Evolutionary conservation across 2,113 vertebrate genomes (phyloP).

Genomic region (Odocoileus hemionus): DNA sequence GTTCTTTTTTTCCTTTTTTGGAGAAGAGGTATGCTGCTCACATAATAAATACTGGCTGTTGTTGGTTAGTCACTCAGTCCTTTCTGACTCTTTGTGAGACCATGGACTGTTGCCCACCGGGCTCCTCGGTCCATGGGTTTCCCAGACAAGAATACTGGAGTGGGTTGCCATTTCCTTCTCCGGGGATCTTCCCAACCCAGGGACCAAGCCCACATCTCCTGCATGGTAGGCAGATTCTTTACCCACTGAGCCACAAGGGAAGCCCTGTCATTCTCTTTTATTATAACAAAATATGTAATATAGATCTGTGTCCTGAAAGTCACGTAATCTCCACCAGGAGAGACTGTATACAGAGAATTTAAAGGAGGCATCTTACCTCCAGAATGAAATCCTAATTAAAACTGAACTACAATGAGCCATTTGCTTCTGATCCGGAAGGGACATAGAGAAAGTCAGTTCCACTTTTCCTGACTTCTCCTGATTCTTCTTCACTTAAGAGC

Average conservation of each 20-base stretch:
- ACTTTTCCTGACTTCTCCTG: neutral
- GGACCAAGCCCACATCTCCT: neutral
- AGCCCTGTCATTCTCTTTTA: neutral
- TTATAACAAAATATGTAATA: neutral
- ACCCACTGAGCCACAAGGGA: neutral
- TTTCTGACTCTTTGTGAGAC: neutral
- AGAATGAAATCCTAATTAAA: neutral
- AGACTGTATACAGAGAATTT: neutral
- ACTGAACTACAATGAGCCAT: neutral
- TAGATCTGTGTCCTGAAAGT: neutral
- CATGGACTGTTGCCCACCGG: neutral
- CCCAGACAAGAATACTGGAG: neutral
- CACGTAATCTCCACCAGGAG: neutral
- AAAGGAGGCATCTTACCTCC: neutral
- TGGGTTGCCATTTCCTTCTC: neutral
- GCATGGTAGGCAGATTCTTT: neutral
- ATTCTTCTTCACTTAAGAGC: neutral
- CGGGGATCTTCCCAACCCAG: neutral
- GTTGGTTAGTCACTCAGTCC: neutral
- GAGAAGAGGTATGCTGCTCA: neutral
- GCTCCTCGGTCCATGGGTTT: neutral
- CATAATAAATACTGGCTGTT: conserved; percentile 23
- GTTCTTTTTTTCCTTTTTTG: neutral
- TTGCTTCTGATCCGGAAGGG: neutral
- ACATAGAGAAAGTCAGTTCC: neutral